Conservation (phyloP, 1,140 invertebrate species). For the Latrodectus geometricus region DNA sequence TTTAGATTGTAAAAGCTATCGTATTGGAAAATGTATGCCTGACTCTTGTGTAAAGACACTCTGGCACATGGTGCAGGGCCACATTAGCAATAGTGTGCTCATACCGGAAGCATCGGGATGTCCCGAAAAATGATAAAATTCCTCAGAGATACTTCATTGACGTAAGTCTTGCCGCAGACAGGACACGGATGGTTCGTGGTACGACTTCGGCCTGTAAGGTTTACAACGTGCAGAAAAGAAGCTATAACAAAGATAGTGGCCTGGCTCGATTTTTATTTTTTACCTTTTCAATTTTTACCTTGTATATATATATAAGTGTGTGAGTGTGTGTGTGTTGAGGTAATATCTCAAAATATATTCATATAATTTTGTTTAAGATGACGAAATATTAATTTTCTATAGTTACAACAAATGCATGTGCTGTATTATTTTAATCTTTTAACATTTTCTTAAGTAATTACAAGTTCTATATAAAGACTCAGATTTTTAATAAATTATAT, state of each 20-base stretch:
- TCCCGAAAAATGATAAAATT: constrained; percentile 91
- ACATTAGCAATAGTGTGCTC: constrained; percentile 60
- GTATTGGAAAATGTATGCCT: constrained; percentile 73
- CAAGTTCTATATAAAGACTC: too few relatives aligned
- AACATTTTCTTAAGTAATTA: too few relatives aligned
- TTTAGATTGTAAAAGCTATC: too few relatives aligned
- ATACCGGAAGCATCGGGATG: constrained; percentile 75
- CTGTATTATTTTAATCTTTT: too few relatives aligned
- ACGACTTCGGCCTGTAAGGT: constrained; percentile 73
- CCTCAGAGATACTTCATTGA: constrained; percentile 90
- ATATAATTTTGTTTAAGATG: too few relatives aligned
- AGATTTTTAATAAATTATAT: too few relatives aligned
- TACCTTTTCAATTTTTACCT: too few relatives aligned
- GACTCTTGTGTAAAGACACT: constrained; percentile 93
- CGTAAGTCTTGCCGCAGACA: constrained; percentile 93
- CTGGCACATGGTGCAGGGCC: constrained; percentile 88
- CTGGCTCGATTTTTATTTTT: constrained; percentile 13
- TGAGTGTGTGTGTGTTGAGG: too few relatives aligned
- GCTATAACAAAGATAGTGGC: constrained; percentile 60
- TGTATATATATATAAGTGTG: too few relatives aligned
- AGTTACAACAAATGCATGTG: too few relatives aligned
- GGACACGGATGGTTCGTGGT: constrained; percentile 94
- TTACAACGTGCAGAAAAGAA: constrained; percentile 60
- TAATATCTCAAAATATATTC: too few relatives aligned
- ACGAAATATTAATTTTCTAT: too few relatives aligned